Conservation (phyloP, 2,797 vertebrate species). For the Anomalospiza imberbis region DNA sequence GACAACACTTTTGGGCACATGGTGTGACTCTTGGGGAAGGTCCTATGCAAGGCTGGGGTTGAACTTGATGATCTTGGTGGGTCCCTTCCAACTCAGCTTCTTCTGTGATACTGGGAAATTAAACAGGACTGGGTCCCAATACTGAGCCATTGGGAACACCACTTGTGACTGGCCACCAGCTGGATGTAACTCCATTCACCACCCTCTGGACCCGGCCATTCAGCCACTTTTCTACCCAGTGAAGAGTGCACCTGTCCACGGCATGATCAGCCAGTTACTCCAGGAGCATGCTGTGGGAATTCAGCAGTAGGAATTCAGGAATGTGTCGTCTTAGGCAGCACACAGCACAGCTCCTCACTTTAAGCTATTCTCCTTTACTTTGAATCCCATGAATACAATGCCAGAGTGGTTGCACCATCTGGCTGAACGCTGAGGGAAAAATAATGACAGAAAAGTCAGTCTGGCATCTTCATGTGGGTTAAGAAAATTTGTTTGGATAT, state of each 20-base stretch:
- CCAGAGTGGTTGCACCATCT: not conserved
- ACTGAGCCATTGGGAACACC: not conserved
- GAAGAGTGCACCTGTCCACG: not conserved
- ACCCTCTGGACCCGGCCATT: rapidly evolving
- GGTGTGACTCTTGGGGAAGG: not conserved
- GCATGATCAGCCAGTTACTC: not conserved
- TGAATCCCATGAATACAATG: not conserved
- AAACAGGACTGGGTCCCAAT: not conserved
- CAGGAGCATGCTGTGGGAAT: not conserved
- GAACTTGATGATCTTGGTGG: not conserved
- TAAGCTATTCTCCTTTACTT: not conserved
- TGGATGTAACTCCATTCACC: not conserved
- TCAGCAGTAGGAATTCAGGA: not conserved
- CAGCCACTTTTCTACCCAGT: not conserved
- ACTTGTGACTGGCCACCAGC: not conserved
- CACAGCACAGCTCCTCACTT: not conserved
- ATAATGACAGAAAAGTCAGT: not conserved
- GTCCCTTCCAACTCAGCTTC: not conserved
- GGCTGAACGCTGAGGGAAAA: not conserved
- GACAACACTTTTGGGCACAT: not conserved
- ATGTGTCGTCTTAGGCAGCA: not conserved
- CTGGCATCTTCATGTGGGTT: not conserved
- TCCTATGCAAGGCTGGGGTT: not conserved
- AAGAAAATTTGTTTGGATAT: not conserved
- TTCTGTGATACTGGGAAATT: not conserved